Percentiles rank a stretch among this genome's conserved stretches.
Evolutionary conservation across 2,113 vertebrate genomes (phyloP).

Genomic region (Melospiza melodia): DNA sequence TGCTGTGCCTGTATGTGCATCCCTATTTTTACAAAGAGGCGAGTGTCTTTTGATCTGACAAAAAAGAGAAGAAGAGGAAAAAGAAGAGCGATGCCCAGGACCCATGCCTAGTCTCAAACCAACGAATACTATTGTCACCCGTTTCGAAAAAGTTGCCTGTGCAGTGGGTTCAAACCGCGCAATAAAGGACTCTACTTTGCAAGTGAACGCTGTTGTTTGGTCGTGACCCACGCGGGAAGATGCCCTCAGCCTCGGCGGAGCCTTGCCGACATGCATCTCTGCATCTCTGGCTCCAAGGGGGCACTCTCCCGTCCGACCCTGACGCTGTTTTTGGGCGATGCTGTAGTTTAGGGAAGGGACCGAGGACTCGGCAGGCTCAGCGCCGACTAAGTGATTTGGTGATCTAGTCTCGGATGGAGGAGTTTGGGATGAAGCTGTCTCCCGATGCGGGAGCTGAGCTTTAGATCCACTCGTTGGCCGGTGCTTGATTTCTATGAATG

Average conservation of each 20-base stretch:
- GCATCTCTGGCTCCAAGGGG: not conserved
- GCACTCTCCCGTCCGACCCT: not conserved
- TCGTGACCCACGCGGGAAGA: not conserved
- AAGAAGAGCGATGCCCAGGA: not conserved
- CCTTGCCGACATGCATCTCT: not conserved
- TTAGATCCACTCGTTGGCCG: not conserved
- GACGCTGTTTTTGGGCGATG: not conserved
- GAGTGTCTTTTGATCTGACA: not conserved
- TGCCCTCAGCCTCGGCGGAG: not conserved
- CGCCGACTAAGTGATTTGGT: not conserved
- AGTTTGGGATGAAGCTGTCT: not conserved
- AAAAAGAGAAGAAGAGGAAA: not conserved
- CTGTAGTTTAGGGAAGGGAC: not conserved
- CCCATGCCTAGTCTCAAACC: not conserved
- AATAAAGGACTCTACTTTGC: constrained; percentile 38
- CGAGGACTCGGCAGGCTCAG: not conserved
- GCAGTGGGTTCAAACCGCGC: not conserved
- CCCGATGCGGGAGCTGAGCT: not conserved
- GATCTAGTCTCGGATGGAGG: not conserved
- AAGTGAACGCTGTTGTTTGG: not conserved
- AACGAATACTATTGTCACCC: constrained; percentile 12
- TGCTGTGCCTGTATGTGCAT: not conserved
- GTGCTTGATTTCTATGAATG: not conserved
- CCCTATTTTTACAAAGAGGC: not conserved
- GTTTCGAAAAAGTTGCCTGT: constrained; percentile 12